A percentile compares a stretch with the other conserved stretches of the same genome.
phyloP scores from a whole-genome alignment of 2,888 invertebrate genomes.

The Argyresthia albistria region DNA sequence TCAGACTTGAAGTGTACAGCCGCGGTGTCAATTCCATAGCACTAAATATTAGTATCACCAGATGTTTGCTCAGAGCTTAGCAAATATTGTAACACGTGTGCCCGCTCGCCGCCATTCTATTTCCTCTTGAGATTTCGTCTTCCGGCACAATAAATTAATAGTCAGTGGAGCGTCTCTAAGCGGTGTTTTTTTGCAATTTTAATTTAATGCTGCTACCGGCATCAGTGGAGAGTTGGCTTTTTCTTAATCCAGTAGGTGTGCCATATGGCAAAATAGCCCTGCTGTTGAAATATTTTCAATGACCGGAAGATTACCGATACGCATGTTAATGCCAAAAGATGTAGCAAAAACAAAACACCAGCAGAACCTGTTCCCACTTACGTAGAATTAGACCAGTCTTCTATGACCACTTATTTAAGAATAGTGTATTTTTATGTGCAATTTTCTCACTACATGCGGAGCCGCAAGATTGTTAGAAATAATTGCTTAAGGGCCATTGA shows the following conservation, averaged over 20 bases:
- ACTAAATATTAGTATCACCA: slow-evolving; percentile 36
- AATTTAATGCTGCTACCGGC: slow-evolving; percentile 41
- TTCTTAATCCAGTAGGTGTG: slow-evolving; percentile 26
- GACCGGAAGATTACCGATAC: slow-evolving; percentile 47
- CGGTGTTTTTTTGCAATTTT: slow-evolving; percentile 39
- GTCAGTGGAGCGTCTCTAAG: slow-evolving; percentile 29
- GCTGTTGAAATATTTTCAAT: slow-evolving; percentile 24
- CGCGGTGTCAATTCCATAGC: slow-evolving; percentile 4
- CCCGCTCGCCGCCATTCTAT: slow-evolving; percentile 53
- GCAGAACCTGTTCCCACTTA: slow-evolving; percentile 42
- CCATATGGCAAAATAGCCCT: slow-evolving; percentile 25
- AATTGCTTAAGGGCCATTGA: slow-evolving; percentile 35
- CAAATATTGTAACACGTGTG: slow-evolving; percentile 73
- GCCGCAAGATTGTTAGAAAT: slow-evolving; percentile 63
- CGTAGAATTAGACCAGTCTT: slow-evolving; percentile 26
- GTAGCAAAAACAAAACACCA: slow-evolving; percentile 20
- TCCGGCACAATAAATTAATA: slow-evolving; percentile 67
- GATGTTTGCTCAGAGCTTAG: slow-evolving; percentile 59
- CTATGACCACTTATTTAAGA: slow-evolving; percentile 40
- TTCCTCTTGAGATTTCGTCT: slow-evolving; percentile 70
- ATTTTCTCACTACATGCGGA: slow-evolving; percentile 53
- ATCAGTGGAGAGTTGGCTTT: background rate
- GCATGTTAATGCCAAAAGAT: slow-evolving; percentile 26
- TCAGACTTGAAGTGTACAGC: background rate
- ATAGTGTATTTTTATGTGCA: slow-evolving; percentile 49